phyloP scores from a whole-genome alignment of 2,113 vertebrate genomes.

The Ictalurus furcatus region DNA sequence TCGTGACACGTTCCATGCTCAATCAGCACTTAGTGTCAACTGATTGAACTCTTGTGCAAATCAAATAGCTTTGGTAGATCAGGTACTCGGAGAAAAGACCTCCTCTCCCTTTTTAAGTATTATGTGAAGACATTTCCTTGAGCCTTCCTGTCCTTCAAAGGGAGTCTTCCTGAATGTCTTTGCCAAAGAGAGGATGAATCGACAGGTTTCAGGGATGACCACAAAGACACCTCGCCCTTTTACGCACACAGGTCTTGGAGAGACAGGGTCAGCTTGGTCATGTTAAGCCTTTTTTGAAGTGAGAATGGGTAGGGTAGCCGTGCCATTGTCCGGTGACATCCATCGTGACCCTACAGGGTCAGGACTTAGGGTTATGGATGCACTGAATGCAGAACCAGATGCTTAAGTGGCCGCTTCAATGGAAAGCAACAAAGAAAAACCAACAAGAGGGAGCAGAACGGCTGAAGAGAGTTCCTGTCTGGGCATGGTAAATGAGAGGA shows the following conservation, averaged over 20 bases:
- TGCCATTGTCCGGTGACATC: constrained; percentile 54
- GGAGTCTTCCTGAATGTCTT: constrained; percentile 14
- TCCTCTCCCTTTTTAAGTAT: constrained; percentile 6
- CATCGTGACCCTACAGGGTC: constrained; percentile 41
- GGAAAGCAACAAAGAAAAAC: constrained; percentile 58
- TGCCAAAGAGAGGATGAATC: constrained; percentile 14
- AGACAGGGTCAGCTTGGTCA: constrained; percentile 61
- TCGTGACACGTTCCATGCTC: background rate
- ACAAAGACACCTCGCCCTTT: constrained; percentile 33
- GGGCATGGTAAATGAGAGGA: constrained; percentile 8
- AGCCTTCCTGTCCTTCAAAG: constrained; percentile 24
- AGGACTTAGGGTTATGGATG: constrained; percentile 47
- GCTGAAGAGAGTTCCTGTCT: constrained; percentile 42
- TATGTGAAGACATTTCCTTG: constrained; percentile 13
- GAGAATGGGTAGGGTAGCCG: constrained; percentile 55
- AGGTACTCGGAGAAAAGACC: background rate
- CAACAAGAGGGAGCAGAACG: constrained; percentile 34
- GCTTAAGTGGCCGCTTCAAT: constrained; percentile 64
- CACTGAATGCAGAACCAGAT: constrained; percentile 73
- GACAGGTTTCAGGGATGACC: constrained; percentile 3
- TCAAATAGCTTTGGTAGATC: background rate
- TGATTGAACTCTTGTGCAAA: background rate
- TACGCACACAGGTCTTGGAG: constrained; percentile 48
- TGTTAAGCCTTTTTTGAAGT: constrained; percentile 68
- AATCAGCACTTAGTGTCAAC: background rate